Percentiles rank a stretch among this genome's conserved stretches.
Evolutionary conservation across 2,113 vertebrate genomes (phyloP).

Genomic region (Todiramphus saurophagus): DNA sequence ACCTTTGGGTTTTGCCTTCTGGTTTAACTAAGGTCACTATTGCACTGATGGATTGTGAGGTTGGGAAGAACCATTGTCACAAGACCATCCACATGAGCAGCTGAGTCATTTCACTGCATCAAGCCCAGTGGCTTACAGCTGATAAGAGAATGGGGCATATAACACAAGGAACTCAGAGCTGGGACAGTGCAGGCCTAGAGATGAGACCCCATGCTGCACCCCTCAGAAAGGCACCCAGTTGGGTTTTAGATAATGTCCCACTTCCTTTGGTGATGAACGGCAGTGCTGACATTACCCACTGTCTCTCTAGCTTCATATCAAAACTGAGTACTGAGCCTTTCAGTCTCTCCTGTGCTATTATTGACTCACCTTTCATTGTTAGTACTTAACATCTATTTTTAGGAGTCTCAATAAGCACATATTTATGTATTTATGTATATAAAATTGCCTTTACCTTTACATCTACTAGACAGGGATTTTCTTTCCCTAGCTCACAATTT

Average conservation of each 20-base stretch:
- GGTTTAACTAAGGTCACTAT: not conserved
- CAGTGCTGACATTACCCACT: not conserved
- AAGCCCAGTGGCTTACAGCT: not conserved
- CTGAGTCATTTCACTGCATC: slow-evolving; percentile 1
- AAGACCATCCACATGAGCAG: not conserved
- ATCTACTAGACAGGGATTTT: not conserved
- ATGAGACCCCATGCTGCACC: not conserved
- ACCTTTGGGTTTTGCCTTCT: not conserved
- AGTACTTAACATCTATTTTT: not conserved
- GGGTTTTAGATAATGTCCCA: not conserved
- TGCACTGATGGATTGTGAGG: not conserved
- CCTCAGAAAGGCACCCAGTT: not conserved
- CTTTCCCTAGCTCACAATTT: not conserved
- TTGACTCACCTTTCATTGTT: not conserved
- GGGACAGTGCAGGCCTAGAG: not conserved
- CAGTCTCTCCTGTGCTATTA: not conserved
- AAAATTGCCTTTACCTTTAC: not conserved
- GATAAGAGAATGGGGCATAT: not conserved
- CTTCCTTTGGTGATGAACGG: not conserved
- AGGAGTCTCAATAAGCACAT: not conserved
- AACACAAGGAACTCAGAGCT: not conserved
- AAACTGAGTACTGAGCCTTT: not conserved
- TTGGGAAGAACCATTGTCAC: not conserved
- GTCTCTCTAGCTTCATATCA: not conserved
- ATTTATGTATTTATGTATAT: not conserved